Percentiles rank a stretch among this genome's conserved stretches.
phyloP scores from a whole-genome alignment of 2,888 invertebrate genomes.

The Parelbella ahira region DNA sequence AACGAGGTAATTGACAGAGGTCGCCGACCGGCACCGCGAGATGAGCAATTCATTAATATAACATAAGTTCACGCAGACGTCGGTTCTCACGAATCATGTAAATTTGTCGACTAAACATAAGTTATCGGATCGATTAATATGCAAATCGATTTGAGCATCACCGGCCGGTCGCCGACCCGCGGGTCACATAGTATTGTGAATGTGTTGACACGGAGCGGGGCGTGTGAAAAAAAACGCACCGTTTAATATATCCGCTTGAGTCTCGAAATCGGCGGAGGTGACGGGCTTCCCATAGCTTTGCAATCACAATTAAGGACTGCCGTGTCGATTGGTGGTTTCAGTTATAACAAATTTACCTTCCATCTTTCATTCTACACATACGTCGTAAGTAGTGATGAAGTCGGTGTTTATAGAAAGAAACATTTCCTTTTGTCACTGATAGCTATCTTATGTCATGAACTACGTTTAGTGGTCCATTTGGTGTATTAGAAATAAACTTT shows the following conservation, averaged over 20 bases:
- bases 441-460: no score
- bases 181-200: constrained; percentile 70
- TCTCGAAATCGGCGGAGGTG: constrained; percentile 40
- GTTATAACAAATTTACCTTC: no score
- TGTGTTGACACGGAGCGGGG: constrained; percentile 86
- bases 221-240: constrained; percentile 95
- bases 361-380: no score
- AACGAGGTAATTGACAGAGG: constrained; percentile 50
- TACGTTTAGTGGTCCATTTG: no score
- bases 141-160: constrained; percentile 74
- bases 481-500: no score
- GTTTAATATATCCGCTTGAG: constrained; percentile 50
- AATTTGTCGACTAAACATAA: constrained; percentile 79
- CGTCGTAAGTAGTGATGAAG: no score
- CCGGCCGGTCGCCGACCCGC: constrained; percentile 74
- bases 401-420: no score
- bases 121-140: constrained; percentile 80
- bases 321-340: no score
- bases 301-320: no score
- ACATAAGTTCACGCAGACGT: constrained; percentile 76
- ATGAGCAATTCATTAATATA: constrained; percentile 79
- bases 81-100: constrained; percentile 80
- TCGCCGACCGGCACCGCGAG: constrained; percentile 55
- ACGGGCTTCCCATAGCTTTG: constrained; percentile 20
- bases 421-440: no score